Evolutionary conservation across 2,113 vertebrate species (phyloP), one percentile per base, ranked within the genome.

Genomic region (Bungarus multicinctus): DNA sequence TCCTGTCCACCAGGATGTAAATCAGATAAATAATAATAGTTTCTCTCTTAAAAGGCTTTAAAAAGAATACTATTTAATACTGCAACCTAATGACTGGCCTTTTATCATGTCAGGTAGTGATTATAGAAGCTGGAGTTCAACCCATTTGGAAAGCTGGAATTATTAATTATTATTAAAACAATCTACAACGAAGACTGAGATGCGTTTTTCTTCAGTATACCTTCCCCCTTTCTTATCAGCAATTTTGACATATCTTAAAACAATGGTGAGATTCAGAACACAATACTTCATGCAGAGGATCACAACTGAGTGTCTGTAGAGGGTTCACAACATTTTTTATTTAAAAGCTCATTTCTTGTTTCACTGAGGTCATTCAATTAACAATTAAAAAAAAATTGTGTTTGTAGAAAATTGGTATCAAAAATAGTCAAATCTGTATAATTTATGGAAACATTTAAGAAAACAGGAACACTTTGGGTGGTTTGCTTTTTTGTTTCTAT

Each of bases 401-500:
- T 22, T 81, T 81, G 34, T 43, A 43, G 34, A 43, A 81, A 81
- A 39, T 81, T 7, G 8, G 18, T 3, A 81, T 81, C 16, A 39
- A 81, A 81, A 81, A 81, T 81, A 81, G 18, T 81, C 69, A 81
- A 39, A 39, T 39, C 34, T 81, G 18, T 81, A 81, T 81, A 81
- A 81, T 81, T 81, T 81, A 81, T 81, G 7, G 18, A 39, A 81
- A 43, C 7, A 81, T 81, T 81, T 81, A 81, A 43, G 34, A 81
- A 50, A 87, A 87, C 87, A 57, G 53, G 53, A 34, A 55, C n/a
- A 89, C 53, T 88, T 90, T 94, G 92, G 69, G 89, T 25, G 22
- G 53, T 85, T 95, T 90, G 88, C 34, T 92, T 90, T 20, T 92
- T 57, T 92, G 86, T 39, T 89, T 55, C 92, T 93, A 88, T 81